A percentile compares a stretch with the other conserved stretches of the same genome.
These are phyloP conservation scores for Calliphora vicina DNA, from an alignment of 1,140 invertebrate genomes.

Conservation along the genomic window DNA sequence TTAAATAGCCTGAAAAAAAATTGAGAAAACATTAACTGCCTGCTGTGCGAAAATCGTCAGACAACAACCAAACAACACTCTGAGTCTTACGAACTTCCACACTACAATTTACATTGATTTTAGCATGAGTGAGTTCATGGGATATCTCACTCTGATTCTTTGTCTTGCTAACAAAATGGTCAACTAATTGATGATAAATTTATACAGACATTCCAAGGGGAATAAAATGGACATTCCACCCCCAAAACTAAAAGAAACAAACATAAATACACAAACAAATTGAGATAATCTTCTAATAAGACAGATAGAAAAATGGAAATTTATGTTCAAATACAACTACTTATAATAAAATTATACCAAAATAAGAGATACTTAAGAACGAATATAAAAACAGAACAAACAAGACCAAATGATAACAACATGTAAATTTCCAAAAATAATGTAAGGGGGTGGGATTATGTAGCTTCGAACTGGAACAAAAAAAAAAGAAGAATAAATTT, in stretches of 20 bases:
- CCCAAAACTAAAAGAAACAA: neutral
- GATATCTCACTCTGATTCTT: neutral
- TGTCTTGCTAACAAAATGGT: conserved; percentile 20
- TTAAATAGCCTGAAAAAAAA: neutral
- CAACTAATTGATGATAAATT: conserved; percentile 34
- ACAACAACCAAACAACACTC: neutral
- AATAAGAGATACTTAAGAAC: conserved; percentile 17
- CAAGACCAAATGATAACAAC: neutral
- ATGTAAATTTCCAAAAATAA: neutral
- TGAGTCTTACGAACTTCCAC: neutral
- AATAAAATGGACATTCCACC: neutral
- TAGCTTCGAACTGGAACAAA: neutral
- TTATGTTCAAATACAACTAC: conserved; percentile 28
- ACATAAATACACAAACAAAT: neutral
- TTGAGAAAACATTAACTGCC: neutral
- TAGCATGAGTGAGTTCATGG: neutral
- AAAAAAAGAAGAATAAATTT: neutral
- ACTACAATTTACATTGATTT: neutral
- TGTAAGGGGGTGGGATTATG: neutral
- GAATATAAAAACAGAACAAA: neutral
- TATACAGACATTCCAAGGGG: neutral
- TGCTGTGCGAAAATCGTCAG: neutral
- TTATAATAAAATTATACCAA: conserved; percentile 34
- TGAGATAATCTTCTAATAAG: conserved; percentile 17
- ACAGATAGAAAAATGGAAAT: conserved; percentile 29